Percentiles rank a stretch among this genome's conserved stretches.
phyloP scores from a whole-genome alignment of 1,140 invertebrate genomes.

The Myzus persicae region DNA sequence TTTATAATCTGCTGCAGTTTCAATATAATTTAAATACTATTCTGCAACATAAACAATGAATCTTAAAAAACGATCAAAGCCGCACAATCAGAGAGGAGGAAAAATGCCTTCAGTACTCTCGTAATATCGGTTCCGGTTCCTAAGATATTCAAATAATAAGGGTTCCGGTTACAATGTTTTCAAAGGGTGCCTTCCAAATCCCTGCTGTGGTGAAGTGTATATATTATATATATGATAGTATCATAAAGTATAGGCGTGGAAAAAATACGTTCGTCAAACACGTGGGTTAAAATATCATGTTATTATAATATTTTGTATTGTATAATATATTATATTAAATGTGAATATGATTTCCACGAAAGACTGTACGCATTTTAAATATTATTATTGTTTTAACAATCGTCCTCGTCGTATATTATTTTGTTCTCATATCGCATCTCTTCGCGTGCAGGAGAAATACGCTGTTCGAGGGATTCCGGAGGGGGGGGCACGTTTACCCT shows the following conservation, averaged over 20 bases:
- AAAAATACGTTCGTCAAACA: constrained; percentile 12
- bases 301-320: no score
- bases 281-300: neutral
- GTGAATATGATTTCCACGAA: neutral
- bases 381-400: constrained; percentile 5
- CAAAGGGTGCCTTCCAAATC: neutral
- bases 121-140: neutral
- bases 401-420: constrained; percentile 4
- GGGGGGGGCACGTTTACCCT: neutral
- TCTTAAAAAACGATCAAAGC: neutral
- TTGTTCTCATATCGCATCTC: neutral
- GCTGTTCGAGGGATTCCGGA: neutral
- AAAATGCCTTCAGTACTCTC: neutral
- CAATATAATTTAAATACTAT: neutral
- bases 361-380: neutral
- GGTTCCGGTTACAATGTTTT: neutral
- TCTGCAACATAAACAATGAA: neutral
- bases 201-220: neutral
- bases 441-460: neutral
- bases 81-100: neutral
- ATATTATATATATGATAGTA: neutral
- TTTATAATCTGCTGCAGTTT: neutral
- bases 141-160: neutral
- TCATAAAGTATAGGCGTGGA: neutral
- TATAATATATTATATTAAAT: neutral